Conservation (phyloP, 2,888 invertebrate genomes). For the Capitulum mitella region DNA sequence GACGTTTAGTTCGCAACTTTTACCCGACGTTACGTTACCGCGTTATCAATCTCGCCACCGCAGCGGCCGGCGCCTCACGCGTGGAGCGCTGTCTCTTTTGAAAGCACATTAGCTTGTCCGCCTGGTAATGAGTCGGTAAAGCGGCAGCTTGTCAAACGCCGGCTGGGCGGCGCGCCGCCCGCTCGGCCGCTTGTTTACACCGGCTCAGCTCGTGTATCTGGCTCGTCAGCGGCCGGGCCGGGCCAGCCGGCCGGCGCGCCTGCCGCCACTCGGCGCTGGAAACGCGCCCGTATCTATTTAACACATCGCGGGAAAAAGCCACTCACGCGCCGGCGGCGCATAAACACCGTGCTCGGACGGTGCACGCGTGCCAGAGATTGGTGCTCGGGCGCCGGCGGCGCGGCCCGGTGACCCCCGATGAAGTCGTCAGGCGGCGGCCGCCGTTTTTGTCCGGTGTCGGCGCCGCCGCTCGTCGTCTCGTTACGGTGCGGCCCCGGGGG, state of each 20-base stretch:
- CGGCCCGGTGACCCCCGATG: background rate
- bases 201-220: background rate
- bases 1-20: background rate
- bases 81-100: too few species aligned
- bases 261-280: background rate
- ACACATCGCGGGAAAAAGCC: constrained; percentile 14
- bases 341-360: background rate
- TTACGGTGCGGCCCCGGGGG: background rate
- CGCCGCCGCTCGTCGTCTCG: background rate
- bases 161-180: background rate
- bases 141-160: background rate
- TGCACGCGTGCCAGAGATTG: background rate
- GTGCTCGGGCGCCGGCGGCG: background rate
- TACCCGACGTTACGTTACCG: background rate
- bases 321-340: background rate
- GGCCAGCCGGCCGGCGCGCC: background rate
- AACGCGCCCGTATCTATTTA: background rate
- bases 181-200: background rate
- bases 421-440: background rate
- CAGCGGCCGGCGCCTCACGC: too few species aligned
- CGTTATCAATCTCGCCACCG: too few species aligned
- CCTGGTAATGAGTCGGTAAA: background rate
- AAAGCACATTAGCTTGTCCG: background rate
- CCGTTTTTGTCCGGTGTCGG: background rate
- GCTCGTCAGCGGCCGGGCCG: background rate